Evolutionary conservation across 2,888 invertebrate genomes (phyloP).

Genomic region (Venusia cambrica): DNA sequence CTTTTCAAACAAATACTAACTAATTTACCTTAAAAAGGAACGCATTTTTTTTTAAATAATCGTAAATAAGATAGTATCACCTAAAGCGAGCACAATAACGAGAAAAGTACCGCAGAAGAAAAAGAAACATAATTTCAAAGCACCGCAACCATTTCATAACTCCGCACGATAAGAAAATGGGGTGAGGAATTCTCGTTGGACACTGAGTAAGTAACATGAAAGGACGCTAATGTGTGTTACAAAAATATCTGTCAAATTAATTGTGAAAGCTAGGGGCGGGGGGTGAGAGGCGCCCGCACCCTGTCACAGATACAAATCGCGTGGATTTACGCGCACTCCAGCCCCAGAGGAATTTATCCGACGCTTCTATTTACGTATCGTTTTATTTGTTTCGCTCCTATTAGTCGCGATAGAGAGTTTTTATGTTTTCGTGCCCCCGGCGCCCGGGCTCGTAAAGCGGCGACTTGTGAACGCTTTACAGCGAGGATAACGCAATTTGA

Average conservation of each 20-base stretch:
- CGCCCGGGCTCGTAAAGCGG: conserved; percentile 76
- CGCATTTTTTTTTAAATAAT: neutral
- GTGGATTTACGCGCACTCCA: conserved; percentile 79
- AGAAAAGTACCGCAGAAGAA: conserved; percentile 1
- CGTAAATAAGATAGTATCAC: conserved; percentile 9
- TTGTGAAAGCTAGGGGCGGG: conserved; percentile 50
- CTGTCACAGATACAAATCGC: conserved; percentile 81
- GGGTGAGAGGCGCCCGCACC: conserved; percentile 48
- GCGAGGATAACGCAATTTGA: conserved; percentile 73
- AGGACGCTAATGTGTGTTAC: conserved; percentile 40
- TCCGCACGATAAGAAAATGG: conserved; percentile 21
- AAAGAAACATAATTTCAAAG: conserved; percentile 33
- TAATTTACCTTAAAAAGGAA: neutral
- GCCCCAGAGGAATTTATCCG: conserved; percentile 79
- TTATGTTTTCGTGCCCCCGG: conserved; percentile 76
- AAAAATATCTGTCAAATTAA: conserved; percentile 67
- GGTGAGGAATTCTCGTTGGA: conserved; percentile 17
- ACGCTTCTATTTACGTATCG: conserved; percentile 79
- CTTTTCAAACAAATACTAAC: too few relatives aligned
- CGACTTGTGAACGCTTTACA: conserved; percentile 75
- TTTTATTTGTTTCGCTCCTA: conserved; percentile 80
- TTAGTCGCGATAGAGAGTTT: conserved; percentile 81
- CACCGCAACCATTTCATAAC: conserved; percentile 13
- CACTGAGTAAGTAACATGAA: conserved; percentile 22
- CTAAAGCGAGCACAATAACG: conserved; percentile 9